Evolutionary conservation across 2,797 vertebrate genomes (phyloP), one percentile per base, ranked within the genome.

Genomic region (Dermochelys coriacea): DNA sequence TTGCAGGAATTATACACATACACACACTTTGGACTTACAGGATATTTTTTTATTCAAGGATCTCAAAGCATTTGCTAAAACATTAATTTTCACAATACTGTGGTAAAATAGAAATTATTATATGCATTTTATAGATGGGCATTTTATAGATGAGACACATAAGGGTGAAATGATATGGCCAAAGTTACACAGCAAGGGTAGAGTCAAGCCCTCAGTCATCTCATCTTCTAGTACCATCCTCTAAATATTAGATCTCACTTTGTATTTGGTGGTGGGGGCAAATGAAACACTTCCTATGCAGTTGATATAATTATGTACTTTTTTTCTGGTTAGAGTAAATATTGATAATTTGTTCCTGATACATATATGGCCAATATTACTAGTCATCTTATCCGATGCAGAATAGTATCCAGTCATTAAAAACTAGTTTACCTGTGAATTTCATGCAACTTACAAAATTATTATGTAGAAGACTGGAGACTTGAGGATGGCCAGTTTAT

Each of bases 251-350:
- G 8, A 82, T 27, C 37, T 78, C 82, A 47, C 19, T 80, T 82
- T 81, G 50, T 79, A 71, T 21, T 89, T 96, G 12, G 29, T 10
- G 57, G n/a, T 77, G 18, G 1, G 1, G 1, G 91, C 29, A 80
- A 93, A 77, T 64, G 18, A 89, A 94, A 84, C 2, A 21, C 80
- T 82, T 95, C 55, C 74, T 23, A 50, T 41, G n/a, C 61, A 84
- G 94, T n/a, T n/a, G 16, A 86, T 25, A 78, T 50, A 87, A 74
- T 88, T 87, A 84, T 6, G 89, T 27, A 6, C 15, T 87, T 2
- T 18, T 94, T 92, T 85, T 78, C 49, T 91, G 55, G 82, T 86
- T 87, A 57, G 37, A 81, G 18, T 37, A 78, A 97, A 78, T 37
- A 71, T 4, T 68, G 86, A 87, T 37, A 90, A 19, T 0, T 52